Evolutionary conservation across 2,113 vertebrate genomes (phyloP).

Genomic region (human): GRCh38 chr7:115903001-115903500

Average conservation of each 20-base stretch:
- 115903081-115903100: background rate
- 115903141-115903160: background rate
- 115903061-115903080: background rate
- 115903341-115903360: background rate
- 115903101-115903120: background rate
- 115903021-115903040: constrained; percentile 52
- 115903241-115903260: constrained; percentile 19
- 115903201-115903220: background rate
- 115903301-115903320: constrained; percentile 29
- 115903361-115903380: background rate
- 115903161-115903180: background rate
- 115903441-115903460: background rate
- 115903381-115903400: background rate
- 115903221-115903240: background rate
- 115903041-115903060: constrained; percentile 30
- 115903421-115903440: constrained; percentile 18
- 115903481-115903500: constrained; percentile 11
- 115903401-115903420: background rate
- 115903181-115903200: background rate
- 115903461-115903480: background rate
- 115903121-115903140: background rate
- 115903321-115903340: background rate
- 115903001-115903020: constrained; percentile 30
- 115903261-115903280: background rate
- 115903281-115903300: constrained; percentile 21